Base-by-base conservation (phyloP, 2,797 vertebrate genomes). In the Phoebastria nigripes region DNA sequence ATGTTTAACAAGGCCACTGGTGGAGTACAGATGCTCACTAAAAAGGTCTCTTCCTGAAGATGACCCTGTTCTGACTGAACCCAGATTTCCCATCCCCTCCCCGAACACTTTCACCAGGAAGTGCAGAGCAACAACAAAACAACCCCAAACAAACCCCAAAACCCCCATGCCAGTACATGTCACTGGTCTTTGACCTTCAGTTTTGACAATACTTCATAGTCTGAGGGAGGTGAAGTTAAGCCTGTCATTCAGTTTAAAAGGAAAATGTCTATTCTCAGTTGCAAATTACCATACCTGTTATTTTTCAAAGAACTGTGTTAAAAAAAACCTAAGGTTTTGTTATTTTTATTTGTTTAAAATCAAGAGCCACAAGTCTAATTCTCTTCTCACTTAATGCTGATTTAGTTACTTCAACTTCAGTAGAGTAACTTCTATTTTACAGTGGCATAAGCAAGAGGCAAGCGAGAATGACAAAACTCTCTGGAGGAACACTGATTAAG, bases 381-480 rank as follows among this genome's bases (percentile, higher is more conserved):
- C 58, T 42, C 72, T 39, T 88, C 62, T 82, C 47, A 63, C 42
- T 78, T 83, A 84, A 87, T 10, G 15, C 24, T 51, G 54, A 88
- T 76, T 89, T 88, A 78, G 65, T 65, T 55, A 35, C 73, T 82
- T 80, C 12, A 92, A 31, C 87, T 92, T 94, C 76, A 86, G 61
- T 4, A 65, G 59, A 86, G 44, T 20, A 52, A 72, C 37, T 94
- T 80, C 55, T 90, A 82, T 91, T 95, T 92, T 86, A n/a, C 31
- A 91, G 74, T 31, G 65, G 91, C 72, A 83, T 70, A 88, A 80
- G 51, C 80, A 94, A 81, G 51, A 86, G 65, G 39, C 63, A 58
- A 63, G 29, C 0, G 2, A 90, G 59, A 89, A 73, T 8, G 58
- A 65, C 72, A 52, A 51, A 93, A 25, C 52, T 81, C 96, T 91